These are phyloP conservation scores for Paratilapia polleni DNA, from an alignment of 2,113 vertebrate genomes.

Conservation along the genomic window DNA sequence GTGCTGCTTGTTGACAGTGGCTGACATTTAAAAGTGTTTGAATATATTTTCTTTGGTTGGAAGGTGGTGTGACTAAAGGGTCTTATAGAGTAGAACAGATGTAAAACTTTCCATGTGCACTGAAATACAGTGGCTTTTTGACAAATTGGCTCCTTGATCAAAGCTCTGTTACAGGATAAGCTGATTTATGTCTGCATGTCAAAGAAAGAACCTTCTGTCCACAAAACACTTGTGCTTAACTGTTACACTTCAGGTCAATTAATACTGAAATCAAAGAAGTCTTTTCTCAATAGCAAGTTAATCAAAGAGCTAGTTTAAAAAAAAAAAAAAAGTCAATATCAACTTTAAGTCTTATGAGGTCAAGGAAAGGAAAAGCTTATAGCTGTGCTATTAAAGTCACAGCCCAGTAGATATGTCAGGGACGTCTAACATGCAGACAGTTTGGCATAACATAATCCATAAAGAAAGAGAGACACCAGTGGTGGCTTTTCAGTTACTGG, in stretches of 20 bases:
- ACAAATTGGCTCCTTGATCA: slow-evolving; percentile 16
- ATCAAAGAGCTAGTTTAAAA: neutral
- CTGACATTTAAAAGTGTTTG: slow-evolving; percentile 3
- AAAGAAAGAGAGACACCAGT: slow-evolving; percentile 33
- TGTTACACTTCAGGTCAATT: neutral
- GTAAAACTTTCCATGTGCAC: neutral
- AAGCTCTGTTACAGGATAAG: neutral
- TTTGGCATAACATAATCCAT: slow-evolving; percentile 44
- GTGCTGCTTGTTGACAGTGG: slow-evolving; percentile 3
- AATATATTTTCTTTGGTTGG: slow-evolving; percentile 13
- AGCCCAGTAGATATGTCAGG: slow-evolving; percentile 27
- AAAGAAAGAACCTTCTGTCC: neutral
- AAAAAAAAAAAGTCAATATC: neutral
- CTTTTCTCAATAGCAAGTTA: neutral
- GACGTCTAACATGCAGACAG: slow-evolving; percentile 38
- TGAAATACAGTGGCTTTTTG: slow-evolving; percentile 5
- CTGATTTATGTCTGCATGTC: slow-evolving; percentile 1
- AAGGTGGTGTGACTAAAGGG: neutral
- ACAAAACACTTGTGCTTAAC: neutral
- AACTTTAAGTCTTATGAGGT: neutral
- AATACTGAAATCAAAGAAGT: slow-evolving; percentile 6
- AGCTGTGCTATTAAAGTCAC: slow-evolving; percentile 28
- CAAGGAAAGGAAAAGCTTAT: neutral
- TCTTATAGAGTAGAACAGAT: slow-evolving; percentile 4
- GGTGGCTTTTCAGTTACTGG: slow-evolving; percentile 8